Conservation (phyloP, 2,113 vertebrate genomes). For the Tragelaphus buxtoni region DNA sequence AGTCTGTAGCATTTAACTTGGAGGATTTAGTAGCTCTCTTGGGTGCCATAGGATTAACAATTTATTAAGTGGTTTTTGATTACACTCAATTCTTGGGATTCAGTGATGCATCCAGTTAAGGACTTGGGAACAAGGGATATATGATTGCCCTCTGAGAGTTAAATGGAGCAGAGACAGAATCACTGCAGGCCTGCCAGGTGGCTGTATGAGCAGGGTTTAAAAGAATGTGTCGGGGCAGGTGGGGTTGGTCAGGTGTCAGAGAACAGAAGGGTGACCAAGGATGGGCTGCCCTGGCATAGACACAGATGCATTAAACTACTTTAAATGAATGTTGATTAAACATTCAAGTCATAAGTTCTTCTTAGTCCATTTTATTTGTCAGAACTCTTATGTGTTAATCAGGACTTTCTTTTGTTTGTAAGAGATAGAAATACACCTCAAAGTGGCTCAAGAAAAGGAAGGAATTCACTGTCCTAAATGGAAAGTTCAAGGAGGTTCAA, state of each 20-base stretch:
- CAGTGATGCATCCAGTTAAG: not conserved
- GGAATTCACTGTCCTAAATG: not conserved
- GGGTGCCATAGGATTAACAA: slow-evolving; percentile 42
- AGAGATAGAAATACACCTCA: not conserved
- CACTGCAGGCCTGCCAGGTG: not conserved
- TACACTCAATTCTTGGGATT: slow-evolving; percentile 4
- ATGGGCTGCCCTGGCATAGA: not conserved
- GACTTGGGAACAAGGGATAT: not conserved
- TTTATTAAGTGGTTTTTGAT: slow-evolving; percentile 52
- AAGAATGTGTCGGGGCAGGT: not conserved
- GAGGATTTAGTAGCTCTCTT: slow-evolving; percentile 40
- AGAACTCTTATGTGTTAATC: not conserved
- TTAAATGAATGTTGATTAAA: not conserved
- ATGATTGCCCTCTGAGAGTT: not conserved
- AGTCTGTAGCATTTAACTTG: slow-evolving; percentile 41
- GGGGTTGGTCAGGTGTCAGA: not conserved
- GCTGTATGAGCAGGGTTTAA: not conserved
- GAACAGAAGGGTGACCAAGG: not conserved
- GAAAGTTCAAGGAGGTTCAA: not conserved
- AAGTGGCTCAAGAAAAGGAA: not conserved
- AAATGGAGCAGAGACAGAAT: not conserved
- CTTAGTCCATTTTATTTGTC: not conserved
- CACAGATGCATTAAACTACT: not conserved
- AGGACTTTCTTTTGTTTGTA: not conserved
- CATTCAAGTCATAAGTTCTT: not conserved